Evolutionary conservation across 2,888 invertebrate genomes (phyloP).

Genomic region (Zaprionus bogoriensis): DNA sequence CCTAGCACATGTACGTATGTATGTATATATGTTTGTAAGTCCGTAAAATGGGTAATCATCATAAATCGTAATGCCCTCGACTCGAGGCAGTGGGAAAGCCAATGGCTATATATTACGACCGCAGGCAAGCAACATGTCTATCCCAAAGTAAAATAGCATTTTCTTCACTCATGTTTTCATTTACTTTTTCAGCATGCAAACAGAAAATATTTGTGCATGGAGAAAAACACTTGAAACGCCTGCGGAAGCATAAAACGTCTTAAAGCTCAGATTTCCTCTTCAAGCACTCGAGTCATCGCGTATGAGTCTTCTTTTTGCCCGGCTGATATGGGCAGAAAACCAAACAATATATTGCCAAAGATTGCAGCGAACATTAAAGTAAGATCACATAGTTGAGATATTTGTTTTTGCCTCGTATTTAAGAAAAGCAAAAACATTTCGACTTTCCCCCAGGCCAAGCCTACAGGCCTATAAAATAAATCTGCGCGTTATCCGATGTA

Average conservation of each 20-base stretch:
- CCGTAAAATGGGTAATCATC: constrained; percentile 61
- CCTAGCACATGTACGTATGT: constrained; percentile 4
- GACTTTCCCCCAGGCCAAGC: constrained; percentile 21
- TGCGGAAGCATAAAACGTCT: constrained; percentile 39
- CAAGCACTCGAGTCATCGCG: constrained; percentile 26
- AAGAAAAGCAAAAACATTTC: background rate
- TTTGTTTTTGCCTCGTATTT: background rate
- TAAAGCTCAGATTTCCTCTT: constrained; percentile 35
- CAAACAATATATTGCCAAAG: background rate
- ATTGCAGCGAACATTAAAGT: constrained; percentile 12
- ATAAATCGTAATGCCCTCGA: constrained; percentile 65
- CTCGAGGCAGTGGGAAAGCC: constrained; percentile 43
- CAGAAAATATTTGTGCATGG: constrained; percentile 19
- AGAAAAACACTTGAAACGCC: constrained; percentile 19
- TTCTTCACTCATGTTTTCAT: constrained; percentile 20
- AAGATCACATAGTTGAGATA: constrained; percentile 8
- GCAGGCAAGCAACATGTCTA: constrained; percentile 23
- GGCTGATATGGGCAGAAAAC: background rate
- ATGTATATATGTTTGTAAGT: constrained; percentile 1
- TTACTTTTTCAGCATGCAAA: constrained; percentile 27
- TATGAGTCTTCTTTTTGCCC: constrained; percentile 10
- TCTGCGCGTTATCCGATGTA: constrained; percentile 14
- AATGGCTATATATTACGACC: constrained; percentile 36
- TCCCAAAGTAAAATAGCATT: constrained; percentile 2
- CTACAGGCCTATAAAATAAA: background rate